phyloP scores from a whole-genome alignment of 2,113 vertebrate species.

The Trichechus manatus region DNA sequence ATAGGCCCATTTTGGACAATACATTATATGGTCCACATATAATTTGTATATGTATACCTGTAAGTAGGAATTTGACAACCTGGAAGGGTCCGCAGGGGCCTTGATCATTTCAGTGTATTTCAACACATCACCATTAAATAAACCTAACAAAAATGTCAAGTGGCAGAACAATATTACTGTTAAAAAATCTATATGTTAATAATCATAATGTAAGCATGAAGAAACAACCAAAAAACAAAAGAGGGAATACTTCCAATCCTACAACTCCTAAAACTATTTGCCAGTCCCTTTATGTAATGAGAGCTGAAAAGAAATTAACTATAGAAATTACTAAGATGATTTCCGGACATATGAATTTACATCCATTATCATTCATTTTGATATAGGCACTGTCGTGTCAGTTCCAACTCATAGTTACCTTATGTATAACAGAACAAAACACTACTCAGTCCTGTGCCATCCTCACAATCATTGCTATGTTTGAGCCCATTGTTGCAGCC shows the following conservation, averaged over 20 bases:
- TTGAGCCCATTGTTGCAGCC: too few relatives aligned
- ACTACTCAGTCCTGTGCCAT: too few relatives aligned
- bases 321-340: neutral
- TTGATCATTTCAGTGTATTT: constrained; percentile 14
- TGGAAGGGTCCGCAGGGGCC: neutral
- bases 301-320: neutral
- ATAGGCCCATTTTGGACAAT: neutral
- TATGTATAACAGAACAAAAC: too few relatives aligned
- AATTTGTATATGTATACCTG: neutral
- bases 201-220: neutral
- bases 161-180: neutral
- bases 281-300: neutral
- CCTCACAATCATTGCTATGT: too few relatives aligned
- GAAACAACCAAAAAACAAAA: neutral
- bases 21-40: neutral
- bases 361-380: neutral
- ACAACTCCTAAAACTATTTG: neutral
- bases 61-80: neutral
- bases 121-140: neutral
- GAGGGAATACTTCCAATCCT: neutral
- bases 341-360: neutral
- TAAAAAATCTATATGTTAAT: neutral
- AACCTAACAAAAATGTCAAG: neutral
- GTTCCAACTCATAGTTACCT: too few relatives aligned
- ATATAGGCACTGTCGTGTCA: neutral